phyloP scores from a whole-genome alignment of 1,140 invertebrate species.

The Maconellicoccus hirsutus region DNA sequence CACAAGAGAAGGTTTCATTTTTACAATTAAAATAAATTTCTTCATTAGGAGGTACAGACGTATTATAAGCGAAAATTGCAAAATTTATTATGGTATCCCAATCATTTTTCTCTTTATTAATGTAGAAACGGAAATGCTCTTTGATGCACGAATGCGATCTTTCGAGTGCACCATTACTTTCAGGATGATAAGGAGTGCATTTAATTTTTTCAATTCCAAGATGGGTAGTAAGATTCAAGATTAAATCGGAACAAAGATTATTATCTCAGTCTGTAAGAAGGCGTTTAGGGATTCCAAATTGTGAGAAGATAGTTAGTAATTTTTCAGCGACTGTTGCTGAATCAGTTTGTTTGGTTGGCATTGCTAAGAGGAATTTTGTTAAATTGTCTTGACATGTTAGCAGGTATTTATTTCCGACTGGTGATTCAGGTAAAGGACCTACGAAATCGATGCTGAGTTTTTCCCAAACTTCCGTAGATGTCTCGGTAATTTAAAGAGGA shows the following conservation, averaged over 20 bases:
- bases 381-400: constrained; percentile 2
- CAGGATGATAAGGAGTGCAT: constrained; percentile 36
- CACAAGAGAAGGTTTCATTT: no score
- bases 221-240: constrained; percentile 30
- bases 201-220: constrained; percentile 23
- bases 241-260: constrained; percentile 23
- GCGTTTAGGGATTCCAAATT: constrained; percentile 27
- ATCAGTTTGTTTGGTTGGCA: background rate
- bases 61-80: constrained; percentile 24
- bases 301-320: constrained; percentile 27
- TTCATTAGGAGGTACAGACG: no score
- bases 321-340: background rate
- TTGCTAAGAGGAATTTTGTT: background rate
- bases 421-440: background rate
- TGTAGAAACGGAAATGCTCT: constrained; percentile 25
- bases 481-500: constrained; percentile 15
- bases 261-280: constrained; percentile 28
- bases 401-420: constrained; percentile 15
- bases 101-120: constrained; percentile 26
- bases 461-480: background rate
- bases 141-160: constrained; percentile 20
- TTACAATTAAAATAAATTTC: no score
- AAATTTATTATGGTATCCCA: constrained; percentile 30
- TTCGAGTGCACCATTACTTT: constrained; percentile 32
- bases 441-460: constrained; percentile 9